phyloP scores from a whole-genome alignment of 2,113 vertebrate species.

The Corythaixoides concolor region DNA sequence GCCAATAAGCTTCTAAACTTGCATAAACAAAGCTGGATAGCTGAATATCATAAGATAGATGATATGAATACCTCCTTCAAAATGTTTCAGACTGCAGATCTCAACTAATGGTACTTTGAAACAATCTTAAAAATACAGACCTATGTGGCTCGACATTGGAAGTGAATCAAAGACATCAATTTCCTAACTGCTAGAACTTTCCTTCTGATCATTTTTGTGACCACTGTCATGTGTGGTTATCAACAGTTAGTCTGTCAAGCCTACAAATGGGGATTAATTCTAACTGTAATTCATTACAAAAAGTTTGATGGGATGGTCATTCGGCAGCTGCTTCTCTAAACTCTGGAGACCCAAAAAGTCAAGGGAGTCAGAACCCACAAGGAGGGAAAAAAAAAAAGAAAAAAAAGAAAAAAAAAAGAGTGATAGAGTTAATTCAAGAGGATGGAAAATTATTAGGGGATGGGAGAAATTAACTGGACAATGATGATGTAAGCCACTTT shows the following conservation, averaged over 20 bases:
- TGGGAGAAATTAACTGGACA: background rate
- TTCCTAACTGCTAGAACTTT: background rate
- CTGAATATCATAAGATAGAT: background rate
- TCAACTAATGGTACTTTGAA: background rate
- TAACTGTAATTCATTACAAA: background rate
- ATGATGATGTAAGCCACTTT: background rate
- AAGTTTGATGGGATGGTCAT: background rate
- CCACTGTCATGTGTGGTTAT: background rate
- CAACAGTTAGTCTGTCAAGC: background rate
- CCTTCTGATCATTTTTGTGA: background rate
- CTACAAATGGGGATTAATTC: background rate
- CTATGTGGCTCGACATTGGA: background rate
- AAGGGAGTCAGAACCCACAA: background rate
- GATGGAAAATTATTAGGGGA: background rate
- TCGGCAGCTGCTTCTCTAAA: background rate
- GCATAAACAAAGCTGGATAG: background rate
- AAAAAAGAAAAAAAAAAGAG: too few species aligned
- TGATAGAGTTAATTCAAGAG: background rate
- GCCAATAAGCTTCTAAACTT: background rate
- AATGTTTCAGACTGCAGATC: background rate
- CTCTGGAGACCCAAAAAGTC: background rate
- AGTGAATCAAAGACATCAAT: background rate
- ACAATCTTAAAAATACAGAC: background rate
- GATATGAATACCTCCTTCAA: background rate
- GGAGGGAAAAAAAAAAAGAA: fast-evolving